These are phyloP conservation scores for Brenthis hecate DNA, from an alignment of 2,888 invertebrate genomes.

Conservation along the genomic window DNA sequence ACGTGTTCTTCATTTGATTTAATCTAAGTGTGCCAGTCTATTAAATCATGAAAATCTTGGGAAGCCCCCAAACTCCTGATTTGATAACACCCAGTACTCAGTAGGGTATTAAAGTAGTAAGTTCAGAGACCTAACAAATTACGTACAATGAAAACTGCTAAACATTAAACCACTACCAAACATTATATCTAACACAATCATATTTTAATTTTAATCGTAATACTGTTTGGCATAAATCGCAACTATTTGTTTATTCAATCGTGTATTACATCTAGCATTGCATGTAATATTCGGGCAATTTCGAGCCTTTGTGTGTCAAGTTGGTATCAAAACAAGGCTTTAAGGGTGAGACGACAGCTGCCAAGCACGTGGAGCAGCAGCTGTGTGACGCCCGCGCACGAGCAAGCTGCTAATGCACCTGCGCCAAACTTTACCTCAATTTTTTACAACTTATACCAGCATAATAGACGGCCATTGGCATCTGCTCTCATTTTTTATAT, in stretches of 20 bases:
- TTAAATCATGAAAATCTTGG: too few relatives aligned
- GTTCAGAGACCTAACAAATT: too few relatives aligned
- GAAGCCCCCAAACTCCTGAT: too few relatives aligned
- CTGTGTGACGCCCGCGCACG: constrained; percentile 70
- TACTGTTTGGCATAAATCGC: neutral
- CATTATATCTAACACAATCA: too few relatives aligned
- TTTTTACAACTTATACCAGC: constrained; percentile 49
- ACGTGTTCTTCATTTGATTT: too few relatives aligned
- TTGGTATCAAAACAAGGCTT: constrained; percentile 35
- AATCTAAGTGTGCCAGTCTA: too few relatives aligned
- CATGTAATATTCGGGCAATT: neutral
- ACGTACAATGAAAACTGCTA: too few relatives aligned
- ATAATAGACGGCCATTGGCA: constrained; percentile 43
- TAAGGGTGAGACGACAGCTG: constrained; percentile 70
- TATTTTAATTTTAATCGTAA: too few relatives aligned
- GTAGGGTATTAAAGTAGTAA: too few relatives aligned
- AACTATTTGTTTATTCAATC: neutral
- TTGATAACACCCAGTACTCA: too few relatives aligned
- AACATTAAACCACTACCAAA: too few relatives aligned
- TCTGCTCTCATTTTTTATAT: constrained; percentile 41
- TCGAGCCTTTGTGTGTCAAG: constrained; percentile 24
- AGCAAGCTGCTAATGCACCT: constrained; percentile 73
- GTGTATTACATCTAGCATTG: neutral
- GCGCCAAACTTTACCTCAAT: constrained; percentile 63
- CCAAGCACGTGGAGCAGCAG: constrained; percentile 74